A percentile compares a stretch with the other conserved stretches of the same genome.
Evolutionary conservation across 2,797 vertebrate genomes (phyloP).

Genomic region (Sebastes diploproa): DNA sequence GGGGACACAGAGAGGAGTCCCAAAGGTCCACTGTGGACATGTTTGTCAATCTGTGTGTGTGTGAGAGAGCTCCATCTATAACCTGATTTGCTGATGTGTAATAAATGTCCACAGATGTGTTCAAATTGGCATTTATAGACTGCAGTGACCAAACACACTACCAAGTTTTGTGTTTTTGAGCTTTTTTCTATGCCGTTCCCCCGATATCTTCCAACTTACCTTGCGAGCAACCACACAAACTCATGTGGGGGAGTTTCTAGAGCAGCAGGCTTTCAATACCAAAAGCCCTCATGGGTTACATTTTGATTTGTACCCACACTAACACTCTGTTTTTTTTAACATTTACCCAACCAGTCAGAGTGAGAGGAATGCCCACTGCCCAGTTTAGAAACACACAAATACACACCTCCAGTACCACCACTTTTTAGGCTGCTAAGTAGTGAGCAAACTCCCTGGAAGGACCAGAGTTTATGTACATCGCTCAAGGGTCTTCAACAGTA

Average conservation of each 20-base stretch:
- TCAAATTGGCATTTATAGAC: constrained; percentile 47
- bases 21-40: constrained; percentile 13
- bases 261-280: constrained; percentile 30
- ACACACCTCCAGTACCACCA: neutral
- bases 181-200: neutral
- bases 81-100: constrained; percentile 26
- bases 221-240: constrained; percentile 47
- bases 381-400: constrained; percentile 10
- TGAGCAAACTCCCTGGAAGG: constrained; percentile 13
- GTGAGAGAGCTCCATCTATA: constrained; percentile 5
- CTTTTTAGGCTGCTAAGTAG: neutral
- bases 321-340: neutral
- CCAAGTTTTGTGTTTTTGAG: constrained; percentile 14
- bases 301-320: constrained; percentile 26
- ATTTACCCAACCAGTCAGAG: constrained; percentile 10
- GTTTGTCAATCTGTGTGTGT: constrained; percentile 34
- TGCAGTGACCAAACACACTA: constrained; percentile 27
- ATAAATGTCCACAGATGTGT: constrained; percentile 63
- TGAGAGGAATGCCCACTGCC: neutral
- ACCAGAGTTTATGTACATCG: constrained; percentile 45
- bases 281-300: constrained; percentile 4
- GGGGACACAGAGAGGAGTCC: constrained; percentile 39
- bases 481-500: constrained; percentile 35
- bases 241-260: constrained; percentile 16
- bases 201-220: constrained; percentile 32